Evolutionary conservation across 2,888 invertebrate species (phyloP), one percentile per base, ranked within the genome.

Genomic region (Sialis lutaria): DNA sequence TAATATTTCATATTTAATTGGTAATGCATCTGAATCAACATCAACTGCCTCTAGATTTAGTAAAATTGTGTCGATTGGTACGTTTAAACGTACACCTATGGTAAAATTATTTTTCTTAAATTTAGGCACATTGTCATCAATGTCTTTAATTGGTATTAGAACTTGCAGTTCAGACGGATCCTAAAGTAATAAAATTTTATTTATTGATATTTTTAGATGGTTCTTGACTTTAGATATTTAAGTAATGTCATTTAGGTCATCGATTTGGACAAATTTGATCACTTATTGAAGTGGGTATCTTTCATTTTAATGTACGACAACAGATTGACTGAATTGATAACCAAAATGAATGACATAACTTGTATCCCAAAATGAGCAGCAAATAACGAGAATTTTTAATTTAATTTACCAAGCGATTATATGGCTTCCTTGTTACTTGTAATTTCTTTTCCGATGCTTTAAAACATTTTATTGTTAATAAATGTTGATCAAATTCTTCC

Each of bases 111-210:
- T 74, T 4, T 73, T 68, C 30, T 69, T 68, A 50, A 86, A 86
- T 52, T 71, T 65, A 0, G 85, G 85, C 34, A 77, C 60, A 58
- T 86, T 84, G 54, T 86, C 86, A 54, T 86, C 85, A 12, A 83
- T 69, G 53, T 86, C 86, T 2, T 73, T 51, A 0, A 86, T 65
- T 56, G 70, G 74, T 2, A 86, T 67, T 0, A 74, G 57, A 0
- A 84, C 66, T 58, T 79, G 77, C 4, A 77, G 68, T 60, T 82
- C 81, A 1, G 81, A 77, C 0, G 77, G 73, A 56, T 84, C 82
- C 65, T 79, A 13, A 37, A 32, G 12, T 5, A 44, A 10, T n/a
- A 42, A 10, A 6, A 34, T n/a, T 9, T n/a, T 2, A 35, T 9
- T 35, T 35, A 35, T 35, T 4, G 4, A 35, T 35, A 9, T 32